Evolutionary conservation across 2,797 vertebrate genomes (phyloP).

Genomic region (Simalia tracyae): DNA sequence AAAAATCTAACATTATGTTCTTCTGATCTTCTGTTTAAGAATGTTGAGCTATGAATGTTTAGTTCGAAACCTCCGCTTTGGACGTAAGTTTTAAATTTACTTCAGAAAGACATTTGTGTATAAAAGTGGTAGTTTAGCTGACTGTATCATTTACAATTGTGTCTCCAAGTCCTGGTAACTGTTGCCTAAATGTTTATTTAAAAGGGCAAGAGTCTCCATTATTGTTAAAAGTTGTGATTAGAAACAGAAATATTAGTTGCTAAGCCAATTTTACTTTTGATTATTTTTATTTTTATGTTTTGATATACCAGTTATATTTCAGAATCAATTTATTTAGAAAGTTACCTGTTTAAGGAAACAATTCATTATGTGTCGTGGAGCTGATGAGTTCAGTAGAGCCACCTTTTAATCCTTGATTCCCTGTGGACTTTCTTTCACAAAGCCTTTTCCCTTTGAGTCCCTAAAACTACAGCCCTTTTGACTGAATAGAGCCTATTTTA

Average conservation of each 20-base stretch:
- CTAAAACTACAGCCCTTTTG: slow-evolving; percentile 82
- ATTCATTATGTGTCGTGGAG: slow-evolving; percentile 76
- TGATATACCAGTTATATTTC: slow-evolving; percentile 47
- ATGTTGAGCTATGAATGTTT: background rate
- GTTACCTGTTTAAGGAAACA: slow-evolving; percentile 80
- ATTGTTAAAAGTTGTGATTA: slow-evolving; percentile 30
- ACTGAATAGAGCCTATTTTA: slow-evolving; percentile 89
- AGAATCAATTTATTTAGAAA: slow-evolving; percentile 72
- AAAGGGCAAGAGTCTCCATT: slow-evolving; percentile 16
- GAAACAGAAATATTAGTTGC: slow-evolving; percentile 25
- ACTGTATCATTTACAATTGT: slow-evolving; percentile 15
- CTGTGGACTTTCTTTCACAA: slow-evolving; percentile 82
- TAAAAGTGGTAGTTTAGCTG: background rate
- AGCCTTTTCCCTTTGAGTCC: slow-evolving; percentile 81
- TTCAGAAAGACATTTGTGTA: background rate
- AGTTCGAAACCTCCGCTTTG: background rate
- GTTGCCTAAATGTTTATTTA: slow-evolving; percentile 11
- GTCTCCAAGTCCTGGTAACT: background rate
- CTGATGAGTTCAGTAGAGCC: slow-evolving; percentile 83
- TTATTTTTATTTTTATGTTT: slow-evolving; percentile 51
- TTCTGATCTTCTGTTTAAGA: slow-evolving; percentile 15
- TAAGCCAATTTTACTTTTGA: slow-evolving; percentile 59
- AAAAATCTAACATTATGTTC: background rate
- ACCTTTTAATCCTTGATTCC: slow-evolving; percentile 83
- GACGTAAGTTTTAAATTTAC: slow-evolving; percentile 25